These are phyloP conservation scores for Malurus cyaneus DNA, from an alignment of 2,113 vertebrate species.

Conservation along the genomic window DNA sequence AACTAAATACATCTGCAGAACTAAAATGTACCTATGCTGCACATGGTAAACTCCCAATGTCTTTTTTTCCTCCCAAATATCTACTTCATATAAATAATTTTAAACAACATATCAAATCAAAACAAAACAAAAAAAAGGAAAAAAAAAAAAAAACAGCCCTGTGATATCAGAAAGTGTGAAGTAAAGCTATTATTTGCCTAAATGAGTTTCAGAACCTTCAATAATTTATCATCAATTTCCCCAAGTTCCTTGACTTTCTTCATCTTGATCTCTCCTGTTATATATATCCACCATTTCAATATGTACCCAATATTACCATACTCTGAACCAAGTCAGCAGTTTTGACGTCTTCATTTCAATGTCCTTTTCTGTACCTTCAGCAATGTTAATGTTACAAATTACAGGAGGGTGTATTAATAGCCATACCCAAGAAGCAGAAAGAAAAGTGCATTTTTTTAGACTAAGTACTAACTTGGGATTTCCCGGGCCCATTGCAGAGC, in stretches of 20 bases:
- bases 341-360: constrained; percentile 83
- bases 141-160: neutral
- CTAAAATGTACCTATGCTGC: neutral
- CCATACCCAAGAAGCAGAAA: constrained; percentile 80
- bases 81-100: neutral
- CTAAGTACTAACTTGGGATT: constrained; percentile 92
- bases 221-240: constrained; percentile 67
- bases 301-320: constrained; percentile 69
- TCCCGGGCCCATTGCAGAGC: constrained; percentile 85
- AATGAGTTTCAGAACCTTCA: constrained; percentile 36
- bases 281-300: constrained; percentile 67
- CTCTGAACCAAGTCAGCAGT: constrained; percentile 81
- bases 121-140: neutral
- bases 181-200: constrained; percentile 59
- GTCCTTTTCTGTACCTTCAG: constrained; percentile 88
- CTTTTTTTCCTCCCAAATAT: neutral
- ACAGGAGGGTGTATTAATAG: constrained; percentile 82
- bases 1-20: neutral
- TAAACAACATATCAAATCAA: neutral
- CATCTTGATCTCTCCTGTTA: constrained; percentile 67
- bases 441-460: constrained; percentile 80
- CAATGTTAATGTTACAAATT: constrained; percentile 91
- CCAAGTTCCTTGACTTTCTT: constrained; percentile 59
- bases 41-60: neutral
- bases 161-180: neutral